Evolutionary conservation across 1,140 invertebrate genomes (phyloP), one percentile per base, ranked within the genome.

Genomic region (Drosophila arawakana): DNA sequence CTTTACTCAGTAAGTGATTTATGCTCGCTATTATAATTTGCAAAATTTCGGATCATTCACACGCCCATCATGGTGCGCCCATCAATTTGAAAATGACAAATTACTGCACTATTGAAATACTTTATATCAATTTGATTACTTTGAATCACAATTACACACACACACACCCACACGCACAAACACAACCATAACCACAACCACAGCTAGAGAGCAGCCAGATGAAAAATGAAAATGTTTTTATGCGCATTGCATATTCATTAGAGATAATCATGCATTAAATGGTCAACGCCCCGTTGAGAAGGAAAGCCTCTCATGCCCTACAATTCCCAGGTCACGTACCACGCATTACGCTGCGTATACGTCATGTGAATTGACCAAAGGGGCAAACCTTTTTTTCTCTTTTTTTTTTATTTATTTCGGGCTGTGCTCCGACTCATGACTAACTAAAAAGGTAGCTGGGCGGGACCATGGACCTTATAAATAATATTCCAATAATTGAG

Each of bases 181-280:
- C 15, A 13, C 13, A 47, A 44, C 10, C 4, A 15, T n/a, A 46
- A 46, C 13, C 6, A 13, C 11, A 46, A 13, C 11, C 13, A 46
- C 11, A 13, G 21, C 25, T 11, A 62, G 6, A 30, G 25, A 4
- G 25, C 25, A 30, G 25, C 25, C 21, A 41, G 30, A 44, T 7
- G 13, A 55, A 67, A 49, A 10, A 18, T 34, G 3, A n/a, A 52
- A 61, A 49, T 59, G 50, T 74, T 74, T 58, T 63, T 61, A 72
- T 61, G 63, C 44, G 73, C 73, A 83, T 77, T 77, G 83, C 83
- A 88, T 88, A 83, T 86, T 86, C 80, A 88, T 86, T 83, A 83
- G 72, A 79, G 80, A 88, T 86, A 86, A 86, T 86, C 80, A 74
- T 39, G 76, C 73, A 73, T 88, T 86, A 86, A 88, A 70, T 82